Evolutionary conservation across 2,797 vertebrate genomes (phyloP), one percentile per base, ranked within the genome.

Genomic region (Tarsius wallacei): DNA sequence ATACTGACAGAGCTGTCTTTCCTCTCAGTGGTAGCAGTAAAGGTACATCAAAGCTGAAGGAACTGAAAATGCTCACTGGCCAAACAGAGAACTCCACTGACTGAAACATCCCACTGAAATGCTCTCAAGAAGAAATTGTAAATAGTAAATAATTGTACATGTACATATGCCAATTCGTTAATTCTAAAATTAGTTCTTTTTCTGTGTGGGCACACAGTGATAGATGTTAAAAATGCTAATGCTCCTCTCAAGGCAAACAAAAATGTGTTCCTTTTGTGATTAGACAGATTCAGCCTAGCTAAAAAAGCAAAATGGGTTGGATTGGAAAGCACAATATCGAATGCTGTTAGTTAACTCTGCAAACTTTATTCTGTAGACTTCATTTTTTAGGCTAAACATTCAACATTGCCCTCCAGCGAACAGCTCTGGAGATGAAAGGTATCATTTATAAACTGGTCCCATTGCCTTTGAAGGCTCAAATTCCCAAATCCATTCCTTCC

Each of bases 321-420:
- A 84, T 0, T 17, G 21, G 59, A 94, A 93, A 94, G 36, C 63
- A 64, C 22, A n/a, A 21, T 87, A 51, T 76, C 59, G 76, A 57
- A 95, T 53, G 10, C 10, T 93, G 21, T 94, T 76, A 96, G 63
- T 95, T 96, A 84, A 95, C 59, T 90, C 55, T 95, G 31, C 19
- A 97, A 78, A 42, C 15, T 95, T 89, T 93, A 77, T 97, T 95
- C 96, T 95, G 90, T 85, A 93, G 96, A 94, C 93, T 51, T 97
- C 8, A 81, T 86, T 97, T 97, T 66, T 98, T 80, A 97, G 64
- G 94, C 86, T 97, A 97, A 98, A 96, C 19, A 96, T 71, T 97
- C 78, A 94, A 19, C 70, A 49, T 61, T 97, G 16, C 26, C 93
- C 82, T 98, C 78, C 63, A 97, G 93, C 87, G 94, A 97, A 94